A percentile compares a stretch with the other conserved stretches of the same genome.
phyloP scores from a whole-genome alignment of 1,140 invertebrate species.

The Pollicipes pollicipes region DNA sequence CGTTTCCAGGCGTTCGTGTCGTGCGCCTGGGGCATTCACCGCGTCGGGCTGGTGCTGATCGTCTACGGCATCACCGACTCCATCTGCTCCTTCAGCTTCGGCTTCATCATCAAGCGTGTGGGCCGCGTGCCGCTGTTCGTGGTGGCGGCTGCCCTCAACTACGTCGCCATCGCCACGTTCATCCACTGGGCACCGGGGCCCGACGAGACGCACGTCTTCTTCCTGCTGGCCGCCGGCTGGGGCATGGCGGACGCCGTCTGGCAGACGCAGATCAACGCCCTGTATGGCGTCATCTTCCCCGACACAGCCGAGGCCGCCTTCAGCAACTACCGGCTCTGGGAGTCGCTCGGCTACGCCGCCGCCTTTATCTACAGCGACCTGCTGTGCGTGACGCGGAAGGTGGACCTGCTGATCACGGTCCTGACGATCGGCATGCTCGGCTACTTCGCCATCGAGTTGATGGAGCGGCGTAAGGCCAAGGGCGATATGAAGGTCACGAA shows the following conservation, averaged over 20 bases:
- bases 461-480: background rate
- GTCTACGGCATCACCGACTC: constrained; percentile 84
- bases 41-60: constrained; percentile 88
- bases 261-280: constrained; percentile 87
- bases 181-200: constrained; percentile 74
- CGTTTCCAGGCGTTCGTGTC: constrained; percentile 87
- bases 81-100: constrained; percentile 67
- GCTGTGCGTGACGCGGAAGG: constrained; percentile 22
- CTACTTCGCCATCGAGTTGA: constrained; percentile 21
- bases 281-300: constrained; percentile 17
- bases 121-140: constrained; percentile 72
- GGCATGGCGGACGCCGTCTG: constrained; percentile 92
- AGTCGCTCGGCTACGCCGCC: constrained; percentile 78
- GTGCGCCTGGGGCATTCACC: constrained; percentile 71
- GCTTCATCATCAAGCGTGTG: constrained; percentile 77
- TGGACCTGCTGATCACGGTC: constrained; percentile 20
- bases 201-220: constrained; percentile 60
- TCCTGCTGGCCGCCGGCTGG: constrained; percentile 79
- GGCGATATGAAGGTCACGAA: background rate
- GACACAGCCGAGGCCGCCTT: constrained; percentile 63
- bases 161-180: constrained; percentile 50
- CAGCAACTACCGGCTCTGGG: constrained; percentile 88
- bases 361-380: constrained; percentile 56
- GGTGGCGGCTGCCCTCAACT: constrained; percentile 54
- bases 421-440: constrained; percentile 21